Conservation (phyloP, 2,113 vertebrate species). For the Ophthalmolycus amberensis region DNA sequence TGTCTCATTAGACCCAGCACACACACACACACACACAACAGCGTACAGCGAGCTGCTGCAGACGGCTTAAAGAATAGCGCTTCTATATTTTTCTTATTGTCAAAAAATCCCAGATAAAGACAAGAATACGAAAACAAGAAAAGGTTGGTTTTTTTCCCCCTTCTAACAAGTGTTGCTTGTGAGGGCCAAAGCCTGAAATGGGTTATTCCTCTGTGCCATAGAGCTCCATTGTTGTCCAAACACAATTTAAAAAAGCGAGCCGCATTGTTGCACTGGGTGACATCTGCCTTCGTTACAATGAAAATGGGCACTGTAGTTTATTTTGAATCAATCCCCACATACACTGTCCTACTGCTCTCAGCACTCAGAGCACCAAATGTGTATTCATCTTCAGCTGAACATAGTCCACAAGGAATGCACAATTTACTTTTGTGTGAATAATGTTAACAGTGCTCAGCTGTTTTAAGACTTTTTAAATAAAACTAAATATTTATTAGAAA, state of each 20-base stretch:
- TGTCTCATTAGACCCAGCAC: constrained; percentile 24
- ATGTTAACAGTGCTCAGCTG: neutral
- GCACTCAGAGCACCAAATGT: neutral
- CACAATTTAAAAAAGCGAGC: constrained; percentile 12
- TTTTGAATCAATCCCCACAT: neutral
- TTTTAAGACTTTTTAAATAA: neutral
- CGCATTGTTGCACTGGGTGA: constrained; percentile 6
- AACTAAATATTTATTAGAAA: neutral
- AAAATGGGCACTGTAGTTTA: constrained; percentile 12
- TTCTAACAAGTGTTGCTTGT: constrained; percentile 12
- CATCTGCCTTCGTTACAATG: constrained; percentile 13
- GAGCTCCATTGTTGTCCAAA: constrained; percentile 24
- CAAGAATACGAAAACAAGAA: neutral
- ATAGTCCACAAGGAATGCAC: neutral
- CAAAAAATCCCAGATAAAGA: constrained; percentile 10
- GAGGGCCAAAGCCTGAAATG: neutral
- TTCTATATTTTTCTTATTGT: constrained; percentile 4
- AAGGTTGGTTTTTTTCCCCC: neutral
- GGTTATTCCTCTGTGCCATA: constrained; percentile 6
- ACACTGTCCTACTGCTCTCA: neutral
- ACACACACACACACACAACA: neutral
- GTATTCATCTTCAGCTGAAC: neutral
- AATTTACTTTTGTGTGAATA: neutral
- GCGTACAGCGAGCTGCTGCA: neutral
- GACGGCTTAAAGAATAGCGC: neutral